These are phyloP conservation scores for Drusus annulatus DNA, from an alignment of 1,140 invertebrate genomes.

Conservation along the genomic window DNA sequence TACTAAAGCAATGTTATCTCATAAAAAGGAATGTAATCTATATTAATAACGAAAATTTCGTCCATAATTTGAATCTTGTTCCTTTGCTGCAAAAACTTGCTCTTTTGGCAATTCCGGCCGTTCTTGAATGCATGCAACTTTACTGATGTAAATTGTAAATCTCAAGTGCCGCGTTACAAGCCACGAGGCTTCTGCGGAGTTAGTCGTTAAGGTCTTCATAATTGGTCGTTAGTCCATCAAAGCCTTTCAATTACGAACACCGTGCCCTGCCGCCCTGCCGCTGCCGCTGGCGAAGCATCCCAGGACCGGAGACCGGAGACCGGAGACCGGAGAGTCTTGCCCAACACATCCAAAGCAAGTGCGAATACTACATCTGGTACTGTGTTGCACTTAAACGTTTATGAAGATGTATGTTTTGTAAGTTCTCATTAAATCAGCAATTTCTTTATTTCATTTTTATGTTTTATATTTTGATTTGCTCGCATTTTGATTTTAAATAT, in stretches of 20 bases:
- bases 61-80: neutral
- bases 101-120: neutral
- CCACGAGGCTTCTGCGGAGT: constrained; percentile 6
- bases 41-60: too few species aligned
- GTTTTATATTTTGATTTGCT: too few species aligned
- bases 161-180: neutral
- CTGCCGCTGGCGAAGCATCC: neutral
- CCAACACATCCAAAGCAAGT: too few species aligned
- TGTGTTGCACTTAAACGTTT: too few species aligned
- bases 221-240: constrained; percentile 49
- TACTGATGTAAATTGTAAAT: neutral
- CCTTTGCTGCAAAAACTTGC: neutral
- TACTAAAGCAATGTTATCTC: too few species aligned
- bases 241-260: constrained; percentile 51
- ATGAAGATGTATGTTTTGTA: too few species aligned
- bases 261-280: neutral
- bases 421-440: too few species aligned
- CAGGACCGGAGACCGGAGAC: neutral
- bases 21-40: too few species aligned
- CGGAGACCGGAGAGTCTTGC: too few species aligned
- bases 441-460: too few species aligned
- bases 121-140: neutral
- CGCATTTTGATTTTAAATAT: too few species aligned
- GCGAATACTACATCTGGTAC: too few species aligned
- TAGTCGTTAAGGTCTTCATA: constrained; percentile 47